These are phyloP conservation scores for Caenorhabditis wallacei DNA, from an alignment of 2,888 invertebrate species.

Conservation along the genomic window DNA sequence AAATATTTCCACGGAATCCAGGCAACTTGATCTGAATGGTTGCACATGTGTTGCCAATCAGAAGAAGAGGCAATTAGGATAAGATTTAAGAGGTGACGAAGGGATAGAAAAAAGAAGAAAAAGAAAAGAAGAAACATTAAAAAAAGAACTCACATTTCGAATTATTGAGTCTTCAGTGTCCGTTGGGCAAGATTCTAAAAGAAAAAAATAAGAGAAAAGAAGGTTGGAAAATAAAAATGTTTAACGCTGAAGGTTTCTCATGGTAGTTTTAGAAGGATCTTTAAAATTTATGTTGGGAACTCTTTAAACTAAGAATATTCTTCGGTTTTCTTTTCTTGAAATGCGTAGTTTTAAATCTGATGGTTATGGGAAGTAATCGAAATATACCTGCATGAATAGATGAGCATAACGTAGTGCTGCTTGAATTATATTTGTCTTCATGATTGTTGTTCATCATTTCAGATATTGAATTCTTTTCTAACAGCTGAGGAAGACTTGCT, in stretches of 20 bases:
- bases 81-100: constrained; percentile 45
- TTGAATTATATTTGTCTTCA: constrained; percentile 32
- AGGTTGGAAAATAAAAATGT: constrained; percentile 1
- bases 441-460: constrained; percentile 36
- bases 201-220: constrained; percentile 2
- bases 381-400: constrained; percentile 28
- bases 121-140: constrained; percentile 18
- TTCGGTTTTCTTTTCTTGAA: no score
- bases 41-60: constrained; percentile 60
- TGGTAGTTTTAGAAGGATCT: background rate
- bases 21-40: constrained; percentile 61
- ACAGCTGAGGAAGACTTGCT: constrained; percentile 57
- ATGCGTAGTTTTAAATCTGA: background rate
- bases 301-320: background rate
- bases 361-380: background rate
- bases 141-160: constrained; percentile 60
- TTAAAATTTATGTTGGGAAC: constrained; percentile 20
- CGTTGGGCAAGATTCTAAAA: constrained; percentile 46
- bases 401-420: constrained; percentile 50
- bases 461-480: constrained; percentile 40
- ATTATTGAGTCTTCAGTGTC: constrained; percentile 52
- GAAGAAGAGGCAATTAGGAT: constrained; percentile 43
- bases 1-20: constrained; percentile 61
- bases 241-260: background rate
- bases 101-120: constrained; percentile 7